phyloP scores from a whole-genome alignment of 2,888 invertebrate species.

The Masnerella sp. region DNA sequence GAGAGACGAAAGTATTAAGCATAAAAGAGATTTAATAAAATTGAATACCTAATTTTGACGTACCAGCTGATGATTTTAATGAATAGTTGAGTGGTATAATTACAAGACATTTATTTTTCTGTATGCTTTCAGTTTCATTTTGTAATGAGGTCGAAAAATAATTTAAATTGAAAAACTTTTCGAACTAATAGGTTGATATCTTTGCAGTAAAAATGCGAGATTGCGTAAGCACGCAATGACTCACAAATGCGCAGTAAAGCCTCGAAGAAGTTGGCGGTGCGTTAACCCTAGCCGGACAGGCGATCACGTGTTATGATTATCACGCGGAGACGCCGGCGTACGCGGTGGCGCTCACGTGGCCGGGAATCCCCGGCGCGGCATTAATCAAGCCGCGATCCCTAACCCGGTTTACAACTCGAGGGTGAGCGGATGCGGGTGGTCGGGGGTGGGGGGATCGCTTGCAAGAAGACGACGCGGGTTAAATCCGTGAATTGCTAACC shows the following conservation, averaged over 20 bases:
- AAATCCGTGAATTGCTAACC: slow-evolving; percentile 68
- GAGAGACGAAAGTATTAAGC: no score
- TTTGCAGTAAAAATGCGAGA: no score
- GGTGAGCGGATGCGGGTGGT: neutral
- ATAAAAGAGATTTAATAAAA: no score
- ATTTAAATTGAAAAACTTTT: no score
- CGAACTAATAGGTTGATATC: no score
- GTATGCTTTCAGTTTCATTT: no score
- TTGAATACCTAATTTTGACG: no score
- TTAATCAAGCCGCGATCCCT: slow-evolving; percentile 51
- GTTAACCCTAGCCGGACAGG: neutral
- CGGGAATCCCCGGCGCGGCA: slow-evolving; percentile 28
- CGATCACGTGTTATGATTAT: slow-evolving; percentile 47
- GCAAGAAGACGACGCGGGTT: slow-evolving; percentile 24
- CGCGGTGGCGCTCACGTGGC: slow-evolving; percentile 52
- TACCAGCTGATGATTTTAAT: no score
- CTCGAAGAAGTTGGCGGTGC: neutral
- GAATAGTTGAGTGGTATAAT: no score
- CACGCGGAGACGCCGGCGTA: slow-evolving; percentile 39
- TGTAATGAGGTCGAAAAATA: no score
- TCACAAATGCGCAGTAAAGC: no score
- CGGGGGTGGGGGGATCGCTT: neutral
- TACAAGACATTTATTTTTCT: no score
- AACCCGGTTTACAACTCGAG: slow-evolving; percentile 19
- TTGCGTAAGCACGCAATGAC: neutral